phyloP scores from a whole-genome alignment of 2,797 vertebrate genomes.

The Lophius americanus region DNA sequence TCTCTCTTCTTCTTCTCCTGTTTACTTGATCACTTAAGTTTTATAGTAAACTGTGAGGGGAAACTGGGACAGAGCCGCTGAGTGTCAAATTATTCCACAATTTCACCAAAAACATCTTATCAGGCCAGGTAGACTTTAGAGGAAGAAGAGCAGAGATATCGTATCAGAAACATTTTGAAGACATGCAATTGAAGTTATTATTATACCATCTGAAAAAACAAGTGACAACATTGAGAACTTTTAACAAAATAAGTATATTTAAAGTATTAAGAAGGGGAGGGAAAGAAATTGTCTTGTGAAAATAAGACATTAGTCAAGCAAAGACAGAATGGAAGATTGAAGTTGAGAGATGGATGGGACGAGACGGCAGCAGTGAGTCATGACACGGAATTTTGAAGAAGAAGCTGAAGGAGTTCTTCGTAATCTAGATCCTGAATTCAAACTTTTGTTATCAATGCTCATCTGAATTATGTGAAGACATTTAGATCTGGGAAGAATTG shows the following conservation, averaged over 20 bases:
- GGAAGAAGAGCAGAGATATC: no score
- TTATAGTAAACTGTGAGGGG: not conserved
- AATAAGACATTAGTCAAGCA: not conserved
- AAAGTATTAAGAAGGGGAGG: not conserved
- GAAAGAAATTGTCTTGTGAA: not conserved
- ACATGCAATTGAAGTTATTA: no score
- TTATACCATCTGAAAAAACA: no score
- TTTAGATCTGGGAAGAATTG: no score
- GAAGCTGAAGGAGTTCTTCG: no score
- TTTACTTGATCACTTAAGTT: not conserved
- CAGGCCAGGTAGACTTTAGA: no score
- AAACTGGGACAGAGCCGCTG: not conserved
- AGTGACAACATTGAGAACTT: no score
- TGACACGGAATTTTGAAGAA: not conserved
- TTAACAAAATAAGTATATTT: not conserved
- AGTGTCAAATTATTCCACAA: not conserved
- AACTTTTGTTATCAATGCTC: no score
- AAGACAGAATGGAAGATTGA: not conserved
- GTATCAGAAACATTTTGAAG: no score
- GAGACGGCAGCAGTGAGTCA: not conserved
- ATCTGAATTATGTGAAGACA: no score
- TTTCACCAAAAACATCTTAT: no score
- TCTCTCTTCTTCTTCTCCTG: not conserved
- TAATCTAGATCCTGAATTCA: no score
- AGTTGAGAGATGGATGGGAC: not conserved